Evolutionary conservation across 2,888 invertebrate species (phyloP).

Genomic region (Ectropis crepuscularia): DNA sequence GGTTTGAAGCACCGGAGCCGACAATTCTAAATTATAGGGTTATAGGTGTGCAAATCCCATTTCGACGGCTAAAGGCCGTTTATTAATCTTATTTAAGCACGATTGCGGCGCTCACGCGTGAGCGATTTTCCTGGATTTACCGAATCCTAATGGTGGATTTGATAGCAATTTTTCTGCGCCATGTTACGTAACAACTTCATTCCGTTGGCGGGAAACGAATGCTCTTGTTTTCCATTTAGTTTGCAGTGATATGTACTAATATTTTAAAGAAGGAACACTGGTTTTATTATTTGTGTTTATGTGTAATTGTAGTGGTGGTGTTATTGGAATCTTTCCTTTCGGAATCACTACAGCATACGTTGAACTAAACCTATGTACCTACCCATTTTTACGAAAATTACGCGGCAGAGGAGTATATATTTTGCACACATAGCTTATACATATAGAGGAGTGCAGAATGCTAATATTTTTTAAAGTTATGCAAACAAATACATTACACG

Average conservation of each 20-base stretch:
- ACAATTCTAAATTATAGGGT: constrained; percentile 35
- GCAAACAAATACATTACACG: too few relatives aligned
- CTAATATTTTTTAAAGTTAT: too few relatives aligned
- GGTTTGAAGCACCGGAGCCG: constrained; percentile 28
- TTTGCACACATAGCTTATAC: too few relatives aligned
- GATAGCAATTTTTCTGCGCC: constrained; percentile 46
- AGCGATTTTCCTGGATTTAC: constrained; percentile 54
- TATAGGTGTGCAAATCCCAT: constrained; percentile 46
- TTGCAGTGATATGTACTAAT: constrained; percentile 5
- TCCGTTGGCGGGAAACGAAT: constrained; percentile 29
- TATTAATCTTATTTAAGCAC: constrained; percentile 66
- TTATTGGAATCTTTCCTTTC: too few relatives aligned
- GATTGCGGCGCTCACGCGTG: constrained; percentile 56
- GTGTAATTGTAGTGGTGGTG: too few relatives aligned
- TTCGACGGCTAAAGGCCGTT: constrained; percentile 50
- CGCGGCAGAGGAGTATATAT: too few relatives aligned
- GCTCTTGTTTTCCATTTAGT: not conserved
- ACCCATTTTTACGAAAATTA: too few relatives aligned
- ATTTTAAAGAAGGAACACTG: not conserved
- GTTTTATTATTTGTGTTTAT: too few relatives aligned
- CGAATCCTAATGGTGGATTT: constrained; percentile 44
- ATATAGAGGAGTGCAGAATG: too few relatives aligned
- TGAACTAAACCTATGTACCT: too few relatives aligned
- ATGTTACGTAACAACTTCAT: constrained; percentile 46
- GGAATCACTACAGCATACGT: too few relatives aligned